Evolutionary conservation across 2,888 invertebrate species (phyloP).

Genomic region (Cepaea hortensis): DNA sequence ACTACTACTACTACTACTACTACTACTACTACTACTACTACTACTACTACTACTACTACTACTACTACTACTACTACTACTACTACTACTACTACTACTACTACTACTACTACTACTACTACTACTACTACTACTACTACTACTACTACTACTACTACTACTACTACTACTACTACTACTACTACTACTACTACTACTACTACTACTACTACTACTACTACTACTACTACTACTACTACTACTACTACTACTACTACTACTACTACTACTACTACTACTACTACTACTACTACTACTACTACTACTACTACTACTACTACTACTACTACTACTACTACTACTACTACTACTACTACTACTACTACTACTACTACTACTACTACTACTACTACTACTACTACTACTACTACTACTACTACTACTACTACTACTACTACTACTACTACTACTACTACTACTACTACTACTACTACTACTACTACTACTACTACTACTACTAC

Average conservation of each 20-base stretch:
- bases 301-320: constrained; percentile 41
- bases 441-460: constrained; percentile 31
- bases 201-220: constrained; percentile 1
- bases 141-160: constrained; percentile 34
- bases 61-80: constrained; percentile 31
- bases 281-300: constrained; percentile 41
- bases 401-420: not conserved
- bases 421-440: constrained; percentile 30
- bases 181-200: not conserved
- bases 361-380: constrained; percentile 21
- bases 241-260: constrained; percentile 29
- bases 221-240: constrained; percentile 33
- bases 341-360: constrained; percentile 34
- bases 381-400: not conserved
- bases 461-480: constrained; percentile 18
- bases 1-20: constrained; percentile 19
- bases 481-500: constrained; percentile 41
- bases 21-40: constrained; percentile 35
- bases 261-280: constrained; percentile 24
- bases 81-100: constrained; percentile 41
- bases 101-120: constrained; percentile 40
- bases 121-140: constrained; percentile 40
- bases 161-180: constrained; percentile 11
- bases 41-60: constrained; percentile 24
- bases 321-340: constrained; percentile 40